These are phyloP conservation scores for Coranthus polyacanthus DNA, from an alignment of 2,797 vertebrate species.

Conservation along the genomic window DNA sequence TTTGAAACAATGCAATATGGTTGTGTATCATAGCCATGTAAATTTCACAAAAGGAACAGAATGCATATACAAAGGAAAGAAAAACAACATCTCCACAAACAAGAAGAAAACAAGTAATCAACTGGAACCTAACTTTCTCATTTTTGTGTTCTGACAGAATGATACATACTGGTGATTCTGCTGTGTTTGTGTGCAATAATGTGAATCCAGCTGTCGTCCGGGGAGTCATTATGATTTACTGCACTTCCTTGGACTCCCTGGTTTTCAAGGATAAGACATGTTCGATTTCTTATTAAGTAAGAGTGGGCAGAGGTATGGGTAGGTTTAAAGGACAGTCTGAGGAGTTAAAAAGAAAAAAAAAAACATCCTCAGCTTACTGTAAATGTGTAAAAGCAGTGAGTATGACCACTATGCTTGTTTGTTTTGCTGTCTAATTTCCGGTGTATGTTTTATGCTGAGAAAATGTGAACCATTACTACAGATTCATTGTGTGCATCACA, in stretches of 20 bases:
- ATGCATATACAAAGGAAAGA: background rate
- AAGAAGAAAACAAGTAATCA: background rate
- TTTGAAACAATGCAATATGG: too few species aligned
- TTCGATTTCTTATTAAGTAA: too few species aligned
- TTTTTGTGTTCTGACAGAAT: background rate
- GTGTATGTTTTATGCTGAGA: background rate
- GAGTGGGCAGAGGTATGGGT: too few species aligned
- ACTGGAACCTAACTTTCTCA: background rate
- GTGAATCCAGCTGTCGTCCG: background rate
- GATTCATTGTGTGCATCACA: background rate
- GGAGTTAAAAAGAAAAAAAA: background rate
- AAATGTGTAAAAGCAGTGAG: background rate
- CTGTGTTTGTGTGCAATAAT: background rate
- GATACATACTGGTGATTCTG: background rate
- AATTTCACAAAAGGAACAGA: too few species aligned
- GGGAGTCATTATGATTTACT: background rate
- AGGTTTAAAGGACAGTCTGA: too few species aligned
- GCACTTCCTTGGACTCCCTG: background rate
- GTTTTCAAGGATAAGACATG: constrained; percentile 1
- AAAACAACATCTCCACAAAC: too few species aligned
- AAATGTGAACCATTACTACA: background rate
- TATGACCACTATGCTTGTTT: background rate
- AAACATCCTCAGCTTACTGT: background rate
- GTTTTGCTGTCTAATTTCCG: too few species aligned
- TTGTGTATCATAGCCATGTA: too few species aligned